Evolutionary conservation across 1,140 invertebrate species (phyloP), one percentile per base, ranked within the genome.

Genomic region (Lordiphosa mommai): DNA sequence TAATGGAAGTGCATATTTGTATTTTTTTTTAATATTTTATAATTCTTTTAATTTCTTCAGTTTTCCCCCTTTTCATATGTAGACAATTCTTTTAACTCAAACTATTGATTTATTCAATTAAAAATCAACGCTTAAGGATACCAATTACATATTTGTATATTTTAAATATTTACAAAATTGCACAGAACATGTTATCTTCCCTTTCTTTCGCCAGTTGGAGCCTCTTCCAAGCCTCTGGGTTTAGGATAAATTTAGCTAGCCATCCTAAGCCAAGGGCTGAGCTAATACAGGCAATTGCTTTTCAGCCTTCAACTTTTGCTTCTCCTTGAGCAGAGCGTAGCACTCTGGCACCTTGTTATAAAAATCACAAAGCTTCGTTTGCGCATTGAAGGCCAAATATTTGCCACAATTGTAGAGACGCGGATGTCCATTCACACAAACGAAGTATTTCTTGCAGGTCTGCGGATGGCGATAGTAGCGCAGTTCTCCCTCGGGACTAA

Each of bases 381-480:
- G 34, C 5, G 58, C 68, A 53, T 88, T 88, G 57, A 88, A 88
- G 12, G 85, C 87, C 58, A 88, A 52, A 32, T 79, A 88, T 41
- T 86, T 87, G 56, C 84, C 87, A 50, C 87, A 88, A 60, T 73
- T 87, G 49, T 88, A 88, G 6, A 88, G 57, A 10, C 87, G 79
- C 0, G 96, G 95, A 59, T 92, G 92, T 16, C 91, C 91, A 33
- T 95, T 93, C 0, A 96, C 91, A 77, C 96, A 97, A 2, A 96
- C 90, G 86, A 93, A 97, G 82, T 95, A 97, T 70, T 92, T 93
- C 70, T 95, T 93, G 86, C 96, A 97, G 69, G 96, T 94, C 20
- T 77, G 63, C 1, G 90, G 88, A 27, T 90, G 90, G n/a, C 92
- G 87, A 80, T 91, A 93, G 48, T 90, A 92, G 51, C 90, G 90